A percentile compares a stretch with the other conserved stretches of the same genome.
These are phyloP conservation scores for Ptychobarbus kaznakovi DNA, from an alignment of 2,797 vertebrate species.

Conservation along the genomic window DNA sequence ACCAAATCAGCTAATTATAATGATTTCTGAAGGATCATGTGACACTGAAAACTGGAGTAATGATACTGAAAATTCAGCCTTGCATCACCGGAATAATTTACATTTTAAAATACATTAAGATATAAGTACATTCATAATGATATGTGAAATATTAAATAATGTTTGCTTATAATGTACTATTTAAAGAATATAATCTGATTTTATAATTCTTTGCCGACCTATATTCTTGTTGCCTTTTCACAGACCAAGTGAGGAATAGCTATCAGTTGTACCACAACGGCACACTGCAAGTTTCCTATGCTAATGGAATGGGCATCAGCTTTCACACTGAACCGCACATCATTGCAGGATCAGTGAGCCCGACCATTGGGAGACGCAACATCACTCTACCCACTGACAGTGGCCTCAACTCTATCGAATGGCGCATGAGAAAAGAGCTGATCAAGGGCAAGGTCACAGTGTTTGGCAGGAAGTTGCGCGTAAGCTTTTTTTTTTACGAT, in stretches of 20 bases:
- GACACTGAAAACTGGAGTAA: background rate
- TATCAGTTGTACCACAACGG: constrained; percentile 90
- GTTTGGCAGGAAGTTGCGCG: constrained; percentile 89
- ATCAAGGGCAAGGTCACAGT: constrained; percentile 90
- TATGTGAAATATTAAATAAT: background rate
- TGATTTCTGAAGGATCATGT: background rate
- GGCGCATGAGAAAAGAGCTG: constrained; percentile 88
- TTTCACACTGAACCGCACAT: constrained; percentile 91
- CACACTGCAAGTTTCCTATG: constrained; percentile 87
- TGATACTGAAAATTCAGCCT: background rate
- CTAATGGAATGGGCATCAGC: constrained; percentile 90
- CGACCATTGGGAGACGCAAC: constrained; percentile 88
- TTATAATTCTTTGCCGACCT: constrained; percentile 7
- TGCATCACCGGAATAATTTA: too few relatives aligned
- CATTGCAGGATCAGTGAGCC: constrained; percentile 86
- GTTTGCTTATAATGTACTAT: background rate
- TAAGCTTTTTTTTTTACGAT: constrained; percentile 68
- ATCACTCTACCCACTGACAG: constrained; percentile 90
- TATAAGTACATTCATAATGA: background rate
- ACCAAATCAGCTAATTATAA: background rate
- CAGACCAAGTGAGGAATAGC: constrained; percentile 91
- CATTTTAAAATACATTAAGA: too few relatives aligned
- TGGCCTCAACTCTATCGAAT: constrained; percentile 90
- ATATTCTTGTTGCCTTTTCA: constrained; percentile 50
- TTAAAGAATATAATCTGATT: constrained; percentile 9